A percentile compares a stretch with the other conserved stretches of the same genome.
These are phyloP conservation scores for Chlorodrepanis virens DNA, from an alignment of 2,113 vertebrate species.

Conservation along the genomic window DNA sequence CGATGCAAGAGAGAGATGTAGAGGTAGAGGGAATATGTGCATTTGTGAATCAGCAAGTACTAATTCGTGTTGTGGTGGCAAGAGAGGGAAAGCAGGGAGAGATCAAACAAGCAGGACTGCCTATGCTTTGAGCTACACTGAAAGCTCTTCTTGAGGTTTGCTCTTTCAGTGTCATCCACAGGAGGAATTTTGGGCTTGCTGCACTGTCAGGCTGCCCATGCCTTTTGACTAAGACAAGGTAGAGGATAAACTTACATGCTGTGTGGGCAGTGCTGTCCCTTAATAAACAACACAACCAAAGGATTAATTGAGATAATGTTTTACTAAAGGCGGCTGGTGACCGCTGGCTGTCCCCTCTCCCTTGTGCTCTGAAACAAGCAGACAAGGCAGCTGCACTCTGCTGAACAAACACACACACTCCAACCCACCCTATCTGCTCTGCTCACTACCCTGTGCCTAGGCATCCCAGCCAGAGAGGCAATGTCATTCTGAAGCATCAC, in stretches of 20 bases:
- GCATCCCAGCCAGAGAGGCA: not conserved
- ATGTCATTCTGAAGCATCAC: not conserved
- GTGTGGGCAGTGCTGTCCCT: not conserved
- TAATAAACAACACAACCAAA: not conserved
- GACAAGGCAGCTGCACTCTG: not conserved
- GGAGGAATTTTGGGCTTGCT: not conserved
- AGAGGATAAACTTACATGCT: not conserved
- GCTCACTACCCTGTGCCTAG: not conserved
- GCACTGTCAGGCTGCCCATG: not conserved
- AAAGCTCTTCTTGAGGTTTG: not conserved
- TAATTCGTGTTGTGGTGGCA: not conserved
- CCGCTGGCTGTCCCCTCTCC: not conserved
- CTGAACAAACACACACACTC: slow-evolving; percentile 35
- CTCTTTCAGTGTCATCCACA: not conserved
- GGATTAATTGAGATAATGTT: not conserved
- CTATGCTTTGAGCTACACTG: not conserved
- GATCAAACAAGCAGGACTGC: not conserved
- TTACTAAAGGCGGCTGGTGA: not conserved
- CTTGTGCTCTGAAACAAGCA: not conserved
- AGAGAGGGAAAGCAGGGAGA: not conserved
- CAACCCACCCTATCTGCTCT: not conserved
- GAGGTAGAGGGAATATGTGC: not conserved
- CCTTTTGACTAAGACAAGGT: not conserved
- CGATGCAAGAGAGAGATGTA: not conserved
- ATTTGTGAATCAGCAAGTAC: not conserved